Evolutionary conservation across 2,888 invertebrate species (phyloP), one percentile per base, ranked within the genome.

Genomic region (Drosophila bunnanda): DNA sequence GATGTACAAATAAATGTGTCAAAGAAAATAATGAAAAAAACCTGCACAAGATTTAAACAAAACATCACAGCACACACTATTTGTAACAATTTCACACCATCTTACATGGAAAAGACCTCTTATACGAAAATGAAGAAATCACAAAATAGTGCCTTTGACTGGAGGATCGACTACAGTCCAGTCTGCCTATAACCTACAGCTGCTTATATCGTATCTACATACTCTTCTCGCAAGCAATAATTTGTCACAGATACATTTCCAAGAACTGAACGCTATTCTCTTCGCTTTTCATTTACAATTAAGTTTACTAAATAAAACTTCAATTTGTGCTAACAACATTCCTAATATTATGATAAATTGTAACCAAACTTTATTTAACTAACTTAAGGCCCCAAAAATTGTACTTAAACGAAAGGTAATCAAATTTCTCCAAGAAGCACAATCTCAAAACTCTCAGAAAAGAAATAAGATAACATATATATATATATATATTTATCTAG

Each of bases 101-200:
- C 32, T 30, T 9, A 52, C 43, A 61, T 32, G 30, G 36, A 64
- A 55, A 44, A 43, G 44, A 59, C 34, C 65, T 44, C 25, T 36
- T 13, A 59, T 56, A 59, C 30, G 32, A 53, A 58, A 50, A 54
- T 56, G 55, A 39, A 25, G n/a, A 71, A 70, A 68, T 65, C 69
- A 84, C 70, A 78, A 84, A 88, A 89, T 75, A 89, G 88, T 89
- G 88, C 88, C 88, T 89, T 89, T 80, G 80, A 89, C 86, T 89
- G 80, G 72, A 60, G 48, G 32, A 48, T 46, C 61, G 15, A 46
- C 57, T 41, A 66, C 71, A 78, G 78, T 78, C 73, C 57, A 36
- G 61, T 72, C 62, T 70, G 65, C 68, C 79, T 55, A 68, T 44
- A 71, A 52, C 50, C 60, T 68, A 53, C 56, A 71, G 41, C 62